These are phyloP conservation scores for Motacilla alba DNA, from an alignment of 2,113 vertebrate species.

Conservation along the genomic window DNA sequence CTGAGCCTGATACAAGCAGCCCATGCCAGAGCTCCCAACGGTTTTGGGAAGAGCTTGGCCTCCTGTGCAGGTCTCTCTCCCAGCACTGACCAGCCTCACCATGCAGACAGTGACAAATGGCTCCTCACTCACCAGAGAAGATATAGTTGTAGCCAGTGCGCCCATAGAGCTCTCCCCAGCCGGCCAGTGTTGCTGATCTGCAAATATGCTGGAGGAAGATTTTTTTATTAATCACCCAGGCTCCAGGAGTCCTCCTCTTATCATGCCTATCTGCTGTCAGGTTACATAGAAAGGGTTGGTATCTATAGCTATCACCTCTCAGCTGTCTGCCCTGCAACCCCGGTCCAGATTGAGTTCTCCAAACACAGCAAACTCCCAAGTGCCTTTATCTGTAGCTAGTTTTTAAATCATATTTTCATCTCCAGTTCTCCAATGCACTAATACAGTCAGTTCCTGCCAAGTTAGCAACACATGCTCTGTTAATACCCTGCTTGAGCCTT, in stretches of 20 bases:
- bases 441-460: background rate
- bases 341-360: background rate
- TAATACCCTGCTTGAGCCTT: background rate
- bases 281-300: background rate
- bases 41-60: background rate
- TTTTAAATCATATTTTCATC: background rate
- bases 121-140: conserved; percentile 88
- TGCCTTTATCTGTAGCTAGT: background rate
- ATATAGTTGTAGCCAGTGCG: conserved; percentile 98
- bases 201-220: conserved; percentile 87
- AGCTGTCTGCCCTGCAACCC: background rate
- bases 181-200: conserved; percentile 93
- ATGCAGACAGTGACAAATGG: background rate
- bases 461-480: background rate
- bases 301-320: background rate
- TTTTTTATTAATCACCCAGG: background rate
- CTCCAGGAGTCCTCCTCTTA: background rate
- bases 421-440: background rate
- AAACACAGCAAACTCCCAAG: background rate
- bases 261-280: background rate
- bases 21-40: background rate
- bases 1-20: background rate
- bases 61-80: background rate
- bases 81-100: background rate
- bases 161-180: conserved; percentile 97